These are phyloP conservation scores for Antitype chi DNA, from an alignment of 2,888 invertebrate genomes.

Conservation along the genomic window DNA sequence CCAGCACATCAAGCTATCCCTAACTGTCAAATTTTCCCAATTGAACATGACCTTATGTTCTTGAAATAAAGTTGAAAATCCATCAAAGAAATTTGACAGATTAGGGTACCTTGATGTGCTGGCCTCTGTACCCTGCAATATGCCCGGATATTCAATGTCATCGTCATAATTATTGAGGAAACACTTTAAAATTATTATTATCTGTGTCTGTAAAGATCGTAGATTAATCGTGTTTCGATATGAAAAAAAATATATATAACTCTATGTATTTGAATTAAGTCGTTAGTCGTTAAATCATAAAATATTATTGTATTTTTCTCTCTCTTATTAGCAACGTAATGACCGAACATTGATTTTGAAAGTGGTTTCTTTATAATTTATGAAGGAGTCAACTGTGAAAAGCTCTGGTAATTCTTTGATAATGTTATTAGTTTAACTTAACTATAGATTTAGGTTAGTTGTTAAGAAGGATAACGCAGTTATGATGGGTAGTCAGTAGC, in stretches of 20 bases:
- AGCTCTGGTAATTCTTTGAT: slow-evolving; percentile 42
- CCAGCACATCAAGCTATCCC: too few relatives aligned
- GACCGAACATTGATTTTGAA: slow-evolving; percentile 29
- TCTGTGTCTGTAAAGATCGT: slow-evolving; percentile 41
- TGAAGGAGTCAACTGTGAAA: slow-evolving; percentile 23
- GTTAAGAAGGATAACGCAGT: slow-evolving; percentile 39
- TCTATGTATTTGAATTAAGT: slow-evolving; percentile 23
- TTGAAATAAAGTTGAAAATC: too few relatives aligned
- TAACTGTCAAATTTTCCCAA: too few relatives aligned
- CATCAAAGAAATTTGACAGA: too few relatives aligned
- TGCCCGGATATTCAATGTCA: slow-evolving; percentile 17
- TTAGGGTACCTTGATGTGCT: neutral
- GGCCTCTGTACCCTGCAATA: slow-evolving; percentile 2
- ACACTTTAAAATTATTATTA: slow-evolving; percentile 39
- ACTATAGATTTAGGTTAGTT: slow-evolving; percentile 51
- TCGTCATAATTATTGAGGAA: slow-evolving; percentile 42
- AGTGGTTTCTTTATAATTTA: slow-evolving; percentile 41
- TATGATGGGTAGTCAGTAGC: slow-evolving; percentile 16
- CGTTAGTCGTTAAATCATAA: slow-evolving; percentile 25
- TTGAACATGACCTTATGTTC: too few relatives aligned
- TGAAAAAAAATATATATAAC: slow-evolving; percentile 12
- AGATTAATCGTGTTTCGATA: slow-evolving; percentile 27
- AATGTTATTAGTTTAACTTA: slow-evolving; percentile 60
- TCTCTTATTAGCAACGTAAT: slow-evolving; percentile 1
- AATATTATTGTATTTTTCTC: slow-evolving; percentile 1